Evolutionary conservation across 2,888 invertebrate species (phyloP).

Genomic region (Ptilodon capucinus): DNA sequence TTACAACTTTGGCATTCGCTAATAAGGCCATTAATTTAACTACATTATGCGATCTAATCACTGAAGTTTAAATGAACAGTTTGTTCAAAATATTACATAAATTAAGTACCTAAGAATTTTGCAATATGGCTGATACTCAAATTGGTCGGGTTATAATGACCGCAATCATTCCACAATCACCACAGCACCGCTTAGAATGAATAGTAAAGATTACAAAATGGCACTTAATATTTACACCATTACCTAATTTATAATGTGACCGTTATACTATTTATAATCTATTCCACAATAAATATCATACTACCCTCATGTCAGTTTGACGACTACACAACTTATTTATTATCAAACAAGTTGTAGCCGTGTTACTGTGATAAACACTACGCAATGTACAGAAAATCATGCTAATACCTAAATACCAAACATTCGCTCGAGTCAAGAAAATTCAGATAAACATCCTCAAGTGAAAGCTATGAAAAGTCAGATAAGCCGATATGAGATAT

Average conservation of each 20-base stretch:
- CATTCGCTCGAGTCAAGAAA: constrained; percentile 3
- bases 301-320: constrained; percentile 34
- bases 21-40: constrained; percentile 27
- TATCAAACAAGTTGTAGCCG: constrained; percentile 70
- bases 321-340: constrained; percentile 67
- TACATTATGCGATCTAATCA: neutral
- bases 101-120: neutral
- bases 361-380: constrained; percentile 34
- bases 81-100: neutral
- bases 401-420: constrained; percentile 13
- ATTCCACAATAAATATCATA: constrained; percentile 21
- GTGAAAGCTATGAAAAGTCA: neutral
- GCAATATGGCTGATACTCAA: neutral
- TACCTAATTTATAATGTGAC: constrained; percentile 41
- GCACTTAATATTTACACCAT: constrained; percentile 66
- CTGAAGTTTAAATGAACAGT: neutral
- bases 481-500: neutral
- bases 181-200: constrained; percentile 34
- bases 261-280: constrained; percentile 26
- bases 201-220: constrained; percentile 55
- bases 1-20: constrained; percentile 80
- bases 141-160: constrained; percentile 5
- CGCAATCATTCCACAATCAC: constrained; percentile 18
- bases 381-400: constrained; percentile 49
- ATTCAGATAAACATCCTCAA: constrained; percentile 1